These are phyloP conservation scores for Enteromius trimaculatus DNA, from an alignment of 2,797 vertebrate genomes.

Conservation along the genomic window DNA sequence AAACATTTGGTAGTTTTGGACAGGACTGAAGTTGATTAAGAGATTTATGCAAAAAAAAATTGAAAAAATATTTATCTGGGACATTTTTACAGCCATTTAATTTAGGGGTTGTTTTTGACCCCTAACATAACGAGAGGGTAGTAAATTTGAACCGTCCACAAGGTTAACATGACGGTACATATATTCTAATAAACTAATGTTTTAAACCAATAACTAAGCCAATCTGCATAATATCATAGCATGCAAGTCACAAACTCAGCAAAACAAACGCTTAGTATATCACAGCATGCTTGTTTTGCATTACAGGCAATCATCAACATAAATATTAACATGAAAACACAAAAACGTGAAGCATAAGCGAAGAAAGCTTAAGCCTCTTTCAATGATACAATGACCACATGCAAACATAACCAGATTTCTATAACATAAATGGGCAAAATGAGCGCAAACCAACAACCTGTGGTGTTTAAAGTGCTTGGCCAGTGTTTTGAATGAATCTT, in stretches of 20 bases:
- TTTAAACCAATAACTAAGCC: not conserved
- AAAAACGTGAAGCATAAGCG: not conserved
- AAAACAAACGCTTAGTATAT: not conserved
- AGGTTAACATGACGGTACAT: not conserved
- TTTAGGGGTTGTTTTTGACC: no score
- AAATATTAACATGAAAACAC: not conserved
- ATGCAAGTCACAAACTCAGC: not conserved
- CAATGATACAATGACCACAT: not conserved
- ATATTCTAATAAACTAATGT: not conserved
- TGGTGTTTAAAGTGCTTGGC: not conserved
- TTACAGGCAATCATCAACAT: not conserved
- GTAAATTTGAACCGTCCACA: no score
- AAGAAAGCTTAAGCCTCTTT: not conserved
- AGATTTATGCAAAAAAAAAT: no score
- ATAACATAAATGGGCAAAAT: not conserved
- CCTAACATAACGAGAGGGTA: no score
- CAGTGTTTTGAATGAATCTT: not conserved
- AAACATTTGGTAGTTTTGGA: no score
- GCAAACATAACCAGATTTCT: conserved; percentile 1
- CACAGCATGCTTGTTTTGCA: not conserved
- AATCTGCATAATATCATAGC: not conserved
- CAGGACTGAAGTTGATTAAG: no score
- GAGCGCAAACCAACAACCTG: not conserved
- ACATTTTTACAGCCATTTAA: no score
- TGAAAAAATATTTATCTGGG: no score